Evolutionary conservation across 1,140 invertebrate genomes (phyloP).

Genomic region (Drosophila eugracilis): DNA sequence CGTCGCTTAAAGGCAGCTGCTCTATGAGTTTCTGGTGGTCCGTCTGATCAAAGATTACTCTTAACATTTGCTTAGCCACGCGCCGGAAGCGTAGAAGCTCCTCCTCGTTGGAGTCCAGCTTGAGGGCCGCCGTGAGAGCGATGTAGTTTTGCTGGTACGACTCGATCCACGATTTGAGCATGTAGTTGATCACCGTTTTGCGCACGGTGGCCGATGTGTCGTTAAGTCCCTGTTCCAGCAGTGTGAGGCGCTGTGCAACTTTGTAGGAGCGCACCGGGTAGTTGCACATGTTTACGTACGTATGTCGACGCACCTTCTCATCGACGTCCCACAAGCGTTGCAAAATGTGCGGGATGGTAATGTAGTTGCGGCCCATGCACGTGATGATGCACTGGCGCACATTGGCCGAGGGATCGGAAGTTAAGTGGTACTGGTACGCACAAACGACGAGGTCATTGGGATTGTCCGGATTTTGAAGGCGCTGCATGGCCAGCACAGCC

Average conservation of each 20-base stretch:
- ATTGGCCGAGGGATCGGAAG: conserved; percentile 90
- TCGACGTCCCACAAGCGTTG: conserved; percentile 90
- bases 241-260: conserved; percentile 88
- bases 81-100: conserved; percentile 80
- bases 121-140: conserved; percentile 87
- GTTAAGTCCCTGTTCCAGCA: conserved; percentile 88
- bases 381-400: conserved; percentile 89
- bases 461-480: conserved; percentile 92
- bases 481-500: conserved; percentile 91
- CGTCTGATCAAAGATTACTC: conserved; percentile 64
- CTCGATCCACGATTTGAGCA: conserved; percentile 89
- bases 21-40: conserved; percentile 35
- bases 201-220: conserved; percentile 87
- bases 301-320: conserved; percentile 90
- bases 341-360: conserved; percentile 89
- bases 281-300: conserved; percentile 90
- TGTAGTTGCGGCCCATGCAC: conserved; percentile 88
- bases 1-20: conserved; percentile 62
- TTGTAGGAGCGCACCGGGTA: conserved; percentile 88
- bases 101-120: conserved; percentile 87
- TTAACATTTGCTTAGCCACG: conserved; percentile 84
- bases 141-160: conserved; percentile 87
- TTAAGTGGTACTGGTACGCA: conserved; percentile 91
- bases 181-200: conserved; percentile 85
- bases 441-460: conserved; percentile 91